Percentiles rank a stretch among this genome's conserved stretches.
These are phyloP conservation scores for Muntiacus muntjak DNA, from an alignment of 2,113 vertebrate genomes.

Conservation along the genomic window DNA sequence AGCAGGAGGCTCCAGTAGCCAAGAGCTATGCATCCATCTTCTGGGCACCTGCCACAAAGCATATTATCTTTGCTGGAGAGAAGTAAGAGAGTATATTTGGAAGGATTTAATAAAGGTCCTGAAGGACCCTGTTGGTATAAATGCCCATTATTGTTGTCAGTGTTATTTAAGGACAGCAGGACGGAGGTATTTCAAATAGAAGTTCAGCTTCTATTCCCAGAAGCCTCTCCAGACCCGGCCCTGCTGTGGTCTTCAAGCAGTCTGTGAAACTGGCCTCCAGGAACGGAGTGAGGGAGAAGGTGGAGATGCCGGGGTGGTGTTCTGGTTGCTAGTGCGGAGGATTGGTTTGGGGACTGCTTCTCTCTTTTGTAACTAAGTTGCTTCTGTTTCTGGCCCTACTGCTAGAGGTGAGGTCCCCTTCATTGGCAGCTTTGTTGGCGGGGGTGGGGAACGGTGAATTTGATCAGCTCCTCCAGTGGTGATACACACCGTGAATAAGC, in stretches of 20 bases:
- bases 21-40: slow-evolving; percentile 45
- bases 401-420: neutral
- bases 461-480: neutral
- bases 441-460: neutral
- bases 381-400: neutral
- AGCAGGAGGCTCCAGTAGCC: slow-evolving; percentile 13
- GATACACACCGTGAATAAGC: neutral
- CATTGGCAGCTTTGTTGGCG: neutral
- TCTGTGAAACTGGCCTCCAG: slow-evolving; percentile 13
- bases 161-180: slow-evolving; percentile 61
- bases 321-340: neutral
- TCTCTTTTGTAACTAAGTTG: neutral
- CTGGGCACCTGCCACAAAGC: slow-evolving; percentile 41
- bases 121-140: slow-evolving; percentile 51
- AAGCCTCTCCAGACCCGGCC: neutral
- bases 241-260: neutral
- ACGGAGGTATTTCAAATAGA: slow-evolving; percentile 50
- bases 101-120: slow-evolving; percentile 62
- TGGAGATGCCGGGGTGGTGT: neutral
- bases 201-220: slow-evolving; percentile 52
- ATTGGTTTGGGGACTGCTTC: neutral
- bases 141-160: slow-evolving; percentile 59
- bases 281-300: neutral
- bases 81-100: slow-evolving; percentile 52
- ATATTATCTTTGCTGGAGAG: slow-evolving; percentile 41